Percentiles rank a stretch among this genome's conserved stretches.
phyloP scores from a whole-genome alignment of 2,113 vertebrate genomes.

The Pterocles orientalis region DNA sequence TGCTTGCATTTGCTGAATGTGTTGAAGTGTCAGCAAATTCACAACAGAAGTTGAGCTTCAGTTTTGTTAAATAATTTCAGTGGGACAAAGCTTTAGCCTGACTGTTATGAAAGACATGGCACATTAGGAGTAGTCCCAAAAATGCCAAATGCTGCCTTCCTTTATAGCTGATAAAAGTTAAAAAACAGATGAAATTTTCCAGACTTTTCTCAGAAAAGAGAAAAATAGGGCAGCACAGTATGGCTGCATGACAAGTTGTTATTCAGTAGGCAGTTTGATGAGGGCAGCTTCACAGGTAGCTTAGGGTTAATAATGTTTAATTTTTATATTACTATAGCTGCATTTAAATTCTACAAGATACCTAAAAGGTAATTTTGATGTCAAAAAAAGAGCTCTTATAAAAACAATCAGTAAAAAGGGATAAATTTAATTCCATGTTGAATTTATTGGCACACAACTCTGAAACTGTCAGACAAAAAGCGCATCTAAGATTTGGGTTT shows the following conservation, averaged over 20 bases:
- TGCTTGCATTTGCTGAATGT: background rate
- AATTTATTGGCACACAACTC: background rate
- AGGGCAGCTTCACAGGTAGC: background rate
- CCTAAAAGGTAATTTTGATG: background rate
- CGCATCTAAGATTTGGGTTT: background rate
- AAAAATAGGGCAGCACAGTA: background rate
- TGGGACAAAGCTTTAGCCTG: background rate
- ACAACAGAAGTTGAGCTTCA: background rate
- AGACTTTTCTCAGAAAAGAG: background rate
- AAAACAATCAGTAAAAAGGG: background rate
- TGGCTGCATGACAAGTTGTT: background rate
- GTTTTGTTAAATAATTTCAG: background rate
- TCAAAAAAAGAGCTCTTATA: background rate
- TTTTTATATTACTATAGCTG: background rate
- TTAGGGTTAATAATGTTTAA: constrained; percentile 12
- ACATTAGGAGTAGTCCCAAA: background rate
- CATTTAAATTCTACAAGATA: background rate
- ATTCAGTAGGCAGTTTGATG: background rate
- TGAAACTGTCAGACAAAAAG: background rate
- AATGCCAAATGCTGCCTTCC: background rate
- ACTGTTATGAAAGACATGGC: background rate
- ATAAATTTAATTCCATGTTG: background rate
- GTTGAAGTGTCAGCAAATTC: constrained; percentile 25
- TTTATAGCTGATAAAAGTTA: background rate
- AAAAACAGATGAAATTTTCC: background rate